phyloP scores from a whole-genome alignment of 2,113 vertebrate genomes.

The Notothenia rossii region DNA sequence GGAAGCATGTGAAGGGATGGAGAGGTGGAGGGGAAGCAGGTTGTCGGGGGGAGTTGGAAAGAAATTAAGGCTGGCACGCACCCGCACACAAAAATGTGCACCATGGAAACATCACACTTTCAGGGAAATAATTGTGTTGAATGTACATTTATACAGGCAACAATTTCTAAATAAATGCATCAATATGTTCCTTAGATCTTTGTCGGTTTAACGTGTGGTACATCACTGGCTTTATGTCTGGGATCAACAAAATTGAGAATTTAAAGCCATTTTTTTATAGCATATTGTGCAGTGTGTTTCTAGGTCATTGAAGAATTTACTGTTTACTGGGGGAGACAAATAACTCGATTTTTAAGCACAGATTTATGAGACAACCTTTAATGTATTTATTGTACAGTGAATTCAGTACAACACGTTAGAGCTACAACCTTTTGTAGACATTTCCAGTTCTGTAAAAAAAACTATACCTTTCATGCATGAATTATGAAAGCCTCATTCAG shows the following conservation, averaged over 20 bases:
- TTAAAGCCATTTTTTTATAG: conserved; percentile 39
- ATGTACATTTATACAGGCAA: not conserved
- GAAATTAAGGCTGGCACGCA: conserved; percentile 21
- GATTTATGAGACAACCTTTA: conserved; percentile 72
- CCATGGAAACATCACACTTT: conserved; percentile 10
- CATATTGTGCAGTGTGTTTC: conserved; percentile 36
- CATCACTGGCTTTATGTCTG: conserved; percentile 70
- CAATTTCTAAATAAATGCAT: not conserved
- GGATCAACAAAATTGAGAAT: conserved; percentile 62
- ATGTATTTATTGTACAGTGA: conserved; percentile 56
- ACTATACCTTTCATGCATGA: not conserved
- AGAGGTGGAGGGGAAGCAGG: not conserved
- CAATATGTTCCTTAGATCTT: conserved; percentile 28
- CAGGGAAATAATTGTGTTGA: conserved; percentile 2
- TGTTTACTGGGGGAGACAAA: conserved; percentile 15
- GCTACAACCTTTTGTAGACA: conserved; percentile 34
- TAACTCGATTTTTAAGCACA: conserved; percentile 47
- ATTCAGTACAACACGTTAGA: conserved; percentile 29
- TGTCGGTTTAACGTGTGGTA: conserved; percentile 47
- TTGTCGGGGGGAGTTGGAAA: conserved; percentile 54
- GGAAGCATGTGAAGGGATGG: conserved; percentile 55
- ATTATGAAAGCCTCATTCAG: no score
- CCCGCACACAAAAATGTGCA: conserved; percentile 18
- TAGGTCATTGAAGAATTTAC: conserved; percentile 43
- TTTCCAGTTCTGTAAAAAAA: conserved; percentile 53